Conservation (phyloP, 2,888 invertebrate species). For the Vesta saturnalis region DNA sequence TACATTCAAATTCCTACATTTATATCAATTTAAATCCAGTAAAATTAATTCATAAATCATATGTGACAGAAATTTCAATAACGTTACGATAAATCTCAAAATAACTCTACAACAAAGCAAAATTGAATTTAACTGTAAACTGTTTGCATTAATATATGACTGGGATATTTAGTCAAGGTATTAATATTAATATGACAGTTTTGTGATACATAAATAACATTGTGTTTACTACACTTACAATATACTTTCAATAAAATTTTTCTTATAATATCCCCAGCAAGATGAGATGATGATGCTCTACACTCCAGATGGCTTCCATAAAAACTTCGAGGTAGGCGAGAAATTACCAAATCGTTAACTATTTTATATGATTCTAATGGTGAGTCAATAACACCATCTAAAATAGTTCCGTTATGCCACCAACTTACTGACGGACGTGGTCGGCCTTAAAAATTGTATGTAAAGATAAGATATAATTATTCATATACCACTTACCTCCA, state of each 20-base stretch:
- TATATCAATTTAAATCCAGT: slow-evolving; percentile 35
- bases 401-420: slow-evolving; percentile 80
- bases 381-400: slow-evolving; percentile 79
- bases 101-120: slow-evolving; percentile 22
- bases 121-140: slow-evolving; percentile 31
- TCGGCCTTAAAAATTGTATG: slow-evolving; percentile 68
- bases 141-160: slow-evolving; percentile 26
- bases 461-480: not conserved
- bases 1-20: slow-evolving; percentile 27
- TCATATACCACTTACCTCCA: slow-evolving; percentile 72
- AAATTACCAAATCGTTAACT: slow-evolving; percentile 81
- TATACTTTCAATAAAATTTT: slow-evolving; percentile 82
- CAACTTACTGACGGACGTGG: slow-evolving; percentile 85
- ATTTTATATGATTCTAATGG: slow-evolving; percentile 70
- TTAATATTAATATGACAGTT: not conserved
- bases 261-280: slow-evolving; percentile 73
- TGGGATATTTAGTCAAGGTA: not conserved
- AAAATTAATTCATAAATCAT: slow-evolving; percentile 40
- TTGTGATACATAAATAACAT: too few species aligned
- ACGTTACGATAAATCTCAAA: slow-evolving; percentile 36
- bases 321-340: slow-evolving; percentile 75
- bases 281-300: slow-evolving; percentile 77
- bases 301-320: slow-evolving; percentile 81
- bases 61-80: slow-evolving; percentile 37
- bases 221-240: slow-evolving; percentile 53